Conservation (phyloP, 92 coral and sea anemone genomes). For the Bergia sp. region DNA sequence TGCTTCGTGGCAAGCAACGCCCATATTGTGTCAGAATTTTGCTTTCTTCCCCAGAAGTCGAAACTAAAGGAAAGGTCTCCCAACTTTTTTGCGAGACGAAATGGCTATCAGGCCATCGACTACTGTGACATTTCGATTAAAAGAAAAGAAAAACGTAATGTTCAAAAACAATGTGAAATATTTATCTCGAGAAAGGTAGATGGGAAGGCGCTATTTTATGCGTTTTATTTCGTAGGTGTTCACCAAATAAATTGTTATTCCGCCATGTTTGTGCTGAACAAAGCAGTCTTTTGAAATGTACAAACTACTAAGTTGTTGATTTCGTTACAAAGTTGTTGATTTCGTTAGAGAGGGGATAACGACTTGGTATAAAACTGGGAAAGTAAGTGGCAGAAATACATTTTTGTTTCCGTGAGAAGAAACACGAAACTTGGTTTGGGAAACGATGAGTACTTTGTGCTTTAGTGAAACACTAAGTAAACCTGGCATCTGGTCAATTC, state of each 20-base stretch:
- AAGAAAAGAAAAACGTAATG: background rate
- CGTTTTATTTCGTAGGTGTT: background rate
- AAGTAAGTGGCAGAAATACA: background rate
- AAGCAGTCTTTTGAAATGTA: background rate
- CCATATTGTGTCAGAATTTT: background rate
- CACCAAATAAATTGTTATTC: background rate
- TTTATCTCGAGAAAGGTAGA: no score
- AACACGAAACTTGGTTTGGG: background rate
- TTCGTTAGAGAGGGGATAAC: background rate
- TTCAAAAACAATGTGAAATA: background rate
- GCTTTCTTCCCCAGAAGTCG: background rate
- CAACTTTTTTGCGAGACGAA: background rate
- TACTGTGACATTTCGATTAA: background rate
- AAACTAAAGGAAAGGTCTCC: background rate
- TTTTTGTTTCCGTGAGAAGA: no score
- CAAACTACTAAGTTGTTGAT: background rate
- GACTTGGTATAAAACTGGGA: background rate
- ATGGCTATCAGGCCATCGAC: background rate
- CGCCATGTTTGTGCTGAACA: no score
- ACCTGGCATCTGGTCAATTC: background rate
- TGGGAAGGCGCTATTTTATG: background rate
- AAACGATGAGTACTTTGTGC: background rate
- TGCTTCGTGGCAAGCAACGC: constrained; percentile 16
- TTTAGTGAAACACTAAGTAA: no score
- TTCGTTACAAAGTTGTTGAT: background rate